phyloP scores from a whole-genome alignment of 2,113 vertebrate species.

The Oophaga pumilio region DNA sequence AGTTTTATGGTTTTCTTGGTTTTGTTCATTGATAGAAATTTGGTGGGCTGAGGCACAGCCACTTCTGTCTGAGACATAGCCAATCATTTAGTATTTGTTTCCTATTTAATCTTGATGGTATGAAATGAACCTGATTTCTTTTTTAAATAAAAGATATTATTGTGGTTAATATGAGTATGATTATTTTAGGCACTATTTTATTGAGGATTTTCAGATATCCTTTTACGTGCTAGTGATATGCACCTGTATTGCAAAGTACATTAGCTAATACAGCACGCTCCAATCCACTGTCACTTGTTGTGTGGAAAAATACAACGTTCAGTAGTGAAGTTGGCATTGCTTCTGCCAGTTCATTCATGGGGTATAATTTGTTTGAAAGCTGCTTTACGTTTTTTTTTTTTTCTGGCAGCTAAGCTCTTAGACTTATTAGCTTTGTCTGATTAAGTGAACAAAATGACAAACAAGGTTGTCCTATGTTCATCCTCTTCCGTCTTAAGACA shows the following conservation, averaged over 20 bases:
- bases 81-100: too few species aligned
- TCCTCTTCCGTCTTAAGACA: slow-evolving; percentile 82
- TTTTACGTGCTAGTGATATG: not conserved
- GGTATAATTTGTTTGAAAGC: slow-evolving; percentile 69
- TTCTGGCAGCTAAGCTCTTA: slow-evolving; percentile 69
- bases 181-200: too few species aligned
- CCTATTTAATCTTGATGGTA: too few species aligned
- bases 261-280: not conserved
- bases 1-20: too few species aligned
- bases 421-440: slow-evolving; percentile 73
- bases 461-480: slow-evolving; percentile 75
- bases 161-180: too few species aligned
- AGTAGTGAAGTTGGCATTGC: not conserved
- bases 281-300: not conserved
- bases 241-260: not conserved
- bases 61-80: too few species aligned
- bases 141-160: too few species aligned
- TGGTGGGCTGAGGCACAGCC: too few species aligned
- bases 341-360: not conserved
- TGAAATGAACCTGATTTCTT: too few species aligned
- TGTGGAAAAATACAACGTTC: slow-evolving; percentile 12
- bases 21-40: too few species aligned
- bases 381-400: slow-evolving; percentile 75
- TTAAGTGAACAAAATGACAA: slow-evolving; percentile 79
- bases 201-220: not conserved